A percentile compares a stretch with the other conserved stretches of the same genome.
Conservation (phyloP, 2,113 vertebrate genomes). For the Trogon melanurus region DNA sequence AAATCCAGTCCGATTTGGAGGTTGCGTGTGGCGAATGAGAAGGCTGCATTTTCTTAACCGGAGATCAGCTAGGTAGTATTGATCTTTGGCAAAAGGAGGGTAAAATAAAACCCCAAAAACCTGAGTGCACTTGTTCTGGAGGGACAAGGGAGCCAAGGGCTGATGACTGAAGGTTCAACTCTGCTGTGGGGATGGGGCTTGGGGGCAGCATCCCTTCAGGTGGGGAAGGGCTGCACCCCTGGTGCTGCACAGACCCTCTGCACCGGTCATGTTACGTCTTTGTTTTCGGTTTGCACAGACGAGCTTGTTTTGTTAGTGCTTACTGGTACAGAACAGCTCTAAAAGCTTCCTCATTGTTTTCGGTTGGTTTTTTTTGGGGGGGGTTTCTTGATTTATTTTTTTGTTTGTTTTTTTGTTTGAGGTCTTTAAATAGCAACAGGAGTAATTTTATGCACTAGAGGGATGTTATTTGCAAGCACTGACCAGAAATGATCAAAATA, state of each 20-base stretch:
- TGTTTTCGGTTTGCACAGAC: background rate
- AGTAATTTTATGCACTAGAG: background rate
- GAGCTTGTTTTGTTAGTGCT: background rate
- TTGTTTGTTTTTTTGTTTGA: background rate
- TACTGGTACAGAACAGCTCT: background rate
- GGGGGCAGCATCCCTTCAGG: background rate
- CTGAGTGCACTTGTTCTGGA: fast-evolving
- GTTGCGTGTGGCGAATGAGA: background rate
- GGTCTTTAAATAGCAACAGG: background rate
- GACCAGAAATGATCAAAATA: background rate
- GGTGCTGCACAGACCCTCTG: background rate
- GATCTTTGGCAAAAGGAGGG: background rate
- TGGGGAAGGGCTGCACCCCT: fast-evolving
- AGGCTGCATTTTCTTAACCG: background rate
- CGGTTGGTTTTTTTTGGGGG: background rate
- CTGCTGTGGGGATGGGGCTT: background rate
- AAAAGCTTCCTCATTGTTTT: background rate
- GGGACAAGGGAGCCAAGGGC: background rate
- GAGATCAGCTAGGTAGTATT: too few relatives aligned
- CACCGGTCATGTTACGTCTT: fast-evolving
- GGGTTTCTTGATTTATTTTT: too few relatives aligned
- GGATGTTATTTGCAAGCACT: background rate
- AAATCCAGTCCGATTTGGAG: background rate
- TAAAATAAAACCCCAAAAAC: background rate
- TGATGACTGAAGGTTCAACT: background rate